Evolutionary conservation across 2,888 invertebrate species (phyloP), one percentile per base, ranked within the genome.

Genomic region (Aspidiotus rigidus): DNA sequence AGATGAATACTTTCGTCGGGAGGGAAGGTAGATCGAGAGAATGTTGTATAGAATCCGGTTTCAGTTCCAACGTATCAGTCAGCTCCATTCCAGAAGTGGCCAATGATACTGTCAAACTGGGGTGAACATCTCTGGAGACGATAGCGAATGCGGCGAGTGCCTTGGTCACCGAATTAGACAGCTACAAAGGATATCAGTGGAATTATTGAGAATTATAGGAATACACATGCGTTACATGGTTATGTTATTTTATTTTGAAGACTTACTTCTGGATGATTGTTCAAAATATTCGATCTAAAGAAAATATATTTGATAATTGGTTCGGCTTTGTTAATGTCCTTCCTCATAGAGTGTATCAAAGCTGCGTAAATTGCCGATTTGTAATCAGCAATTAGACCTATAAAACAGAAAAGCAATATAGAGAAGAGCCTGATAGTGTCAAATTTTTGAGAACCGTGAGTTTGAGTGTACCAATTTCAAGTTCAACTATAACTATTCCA

Each of bases 31-130:
- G 76, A 72, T 84, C 84, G 11, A 85, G 76, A 0, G 80, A 79
- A 56, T 83, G 79, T 0, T 83, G 79, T 40, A 74, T 71, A n/a
- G 75, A 72, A 17, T 80, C 79, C 0, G 83, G 81, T 57, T 82
- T 79, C 0, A 86, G 77, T 72, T 85, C 85, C 42, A 85, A 72
- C 0, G 86, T 86, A 73, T 86, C 86, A 0, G 86, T 86, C n/a
- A 86, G 76, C 73, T 86, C 86, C 86, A 86, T 86, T 3, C 85
- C 85, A 0, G 85, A 85, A 15, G 86, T 86, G 0, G 86, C 86
- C n/a, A 86, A 75, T 0, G 85, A 85, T 0, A 86, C 83, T 0
- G 85, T 85, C 7, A 86, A 77, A 0, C 84, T 81, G 60, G 85
- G 79, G 73, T 85, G 85, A 41, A 82, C 80, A 72, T 85, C 85